phyloP scores from a whole-genome alignment of 2,797 vertebrate species.

The Rallus crepitans region DNA sequence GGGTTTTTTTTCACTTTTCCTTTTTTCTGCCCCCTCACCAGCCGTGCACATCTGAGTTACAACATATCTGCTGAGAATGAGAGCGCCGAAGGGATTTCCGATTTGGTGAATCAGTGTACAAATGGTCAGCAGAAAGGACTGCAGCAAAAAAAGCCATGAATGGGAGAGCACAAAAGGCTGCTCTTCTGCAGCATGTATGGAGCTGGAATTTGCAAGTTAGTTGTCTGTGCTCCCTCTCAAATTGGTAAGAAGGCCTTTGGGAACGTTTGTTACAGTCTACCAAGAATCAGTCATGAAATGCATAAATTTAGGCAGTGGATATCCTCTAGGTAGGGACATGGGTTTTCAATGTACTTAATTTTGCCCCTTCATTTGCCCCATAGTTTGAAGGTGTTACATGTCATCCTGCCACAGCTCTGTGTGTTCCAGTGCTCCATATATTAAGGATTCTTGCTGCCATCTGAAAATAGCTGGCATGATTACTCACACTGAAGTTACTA shows the following conservation, averaged over 20 bases:
- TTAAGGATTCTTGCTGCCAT: background rate
- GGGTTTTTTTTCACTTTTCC: background rate
- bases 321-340: background rate
- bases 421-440: accelerated
- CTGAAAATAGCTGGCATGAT: background rate
- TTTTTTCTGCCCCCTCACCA: background rate
- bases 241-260: background rate
- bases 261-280: background rate
- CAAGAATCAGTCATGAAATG: background rate
- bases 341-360: background rate
- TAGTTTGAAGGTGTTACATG: background rate
- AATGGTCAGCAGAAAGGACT: background rate
- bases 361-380: background rate
- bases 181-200: background rate
- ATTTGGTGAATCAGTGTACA: background rate
- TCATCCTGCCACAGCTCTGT: background rate
- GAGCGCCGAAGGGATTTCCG: background rate
- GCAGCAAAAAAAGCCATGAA: background rate
- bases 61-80: background rate
- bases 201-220: background rate
- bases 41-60: background rate
- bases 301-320: background rate
- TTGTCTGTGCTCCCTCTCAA: conserved; percentile 1
- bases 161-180: background rate
- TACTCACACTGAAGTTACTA: background rate